phyloP scores from a whole-genome alignment of 1,140 invertebrate species.

The Pentalonia nigronervosa region DNA sequence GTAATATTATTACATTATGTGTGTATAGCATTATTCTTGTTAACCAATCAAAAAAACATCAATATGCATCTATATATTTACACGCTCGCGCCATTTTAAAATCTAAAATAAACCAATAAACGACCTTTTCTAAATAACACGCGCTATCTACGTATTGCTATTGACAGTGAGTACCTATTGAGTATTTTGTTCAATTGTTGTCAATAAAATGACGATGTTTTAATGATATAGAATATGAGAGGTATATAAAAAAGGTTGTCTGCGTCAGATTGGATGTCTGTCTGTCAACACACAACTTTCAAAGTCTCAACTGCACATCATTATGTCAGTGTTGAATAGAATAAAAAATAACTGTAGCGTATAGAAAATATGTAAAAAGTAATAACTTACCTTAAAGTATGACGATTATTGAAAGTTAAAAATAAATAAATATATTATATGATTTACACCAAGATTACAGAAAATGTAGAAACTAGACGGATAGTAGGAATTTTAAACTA shows the following conservation, averaged over 20 bases:
- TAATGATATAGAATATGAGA: neutral
- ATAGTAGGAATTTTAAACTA: neutral
- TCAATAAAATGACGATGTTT: neutral
- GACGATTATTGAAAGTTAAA: neutral
- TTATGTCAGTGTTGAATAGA: neutral
- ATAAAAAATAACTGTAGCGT: neutral
- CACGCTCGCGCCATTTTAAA: neutral
- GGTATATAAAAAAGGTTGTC: neutral
- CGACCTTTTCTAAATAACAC: neutral
- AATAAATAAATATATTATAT: neutral
- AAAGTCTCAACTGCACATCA: neutral
- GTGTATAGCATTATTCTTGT: neutral
- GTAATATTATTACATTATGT: neutral
- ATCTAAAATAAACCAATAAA: neutral
- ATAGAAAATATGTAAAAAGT: neutral
- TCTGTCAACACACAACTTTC: neutral
- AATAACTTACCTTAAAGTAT: neutral
- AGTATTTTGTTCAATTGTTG: neutral
- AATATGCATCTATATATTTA: neutral
- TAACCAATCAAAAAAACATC: constrained; percentile 5
- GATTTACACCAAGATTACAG: neutral
- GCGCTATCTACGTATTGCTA: neutral
- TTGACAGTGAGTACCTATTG: neutral
- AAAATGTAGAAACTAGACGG: neutral
- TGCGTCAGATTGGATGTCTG: neutral